Evolutionary conservation across 2,888 invertebrate genomes (phyloP).

Genomic region (Ophraella communa): DNA sequence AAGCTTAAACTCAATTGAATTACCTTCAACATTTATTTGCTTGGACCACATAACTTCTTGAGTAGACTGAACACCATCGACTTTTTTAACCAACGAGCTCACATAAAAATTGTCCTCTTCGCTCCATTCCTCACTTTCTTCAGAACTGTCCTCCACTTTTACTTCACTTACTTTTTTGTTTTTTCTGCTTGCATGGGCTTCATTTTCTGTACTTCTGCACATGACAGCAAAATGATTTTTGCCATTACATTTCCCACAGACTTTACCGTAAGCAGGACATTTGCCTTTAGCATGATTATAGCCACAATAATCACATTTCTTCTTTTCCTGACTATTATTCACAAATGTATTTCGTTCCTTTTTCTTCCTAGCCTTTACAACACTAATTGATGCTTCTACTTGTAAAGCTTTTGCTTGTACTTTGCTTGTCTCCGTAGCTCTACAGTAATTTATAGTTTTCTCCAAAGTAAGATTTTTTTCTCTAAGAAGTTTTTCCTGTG

Average conservation of each 20-base stretch:
- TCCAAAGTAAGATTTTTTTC: constrained; percentile 36
- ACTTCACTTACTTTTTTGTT: neutral
- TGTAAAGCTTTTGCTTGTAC: constrained; percentile 37
- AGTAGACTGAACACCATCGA: too few species aligned
- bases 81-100: too few species aligned
- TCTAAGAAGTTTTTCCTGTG: constrained; percentile 39
- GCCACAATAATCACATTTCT: constrained; percentile 11
- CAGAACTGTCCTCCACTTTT: neutral
- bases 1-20: neutral
- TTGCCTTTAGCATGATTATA: neutral
- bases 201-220: neutral
- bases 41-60: neutral
- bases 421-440: constrained; percentile 37
- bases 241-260: neutral
- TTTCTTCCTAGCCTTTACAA: neutral
- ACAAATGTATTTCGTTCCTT: neutral
- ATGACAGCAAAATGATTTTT: neutral
- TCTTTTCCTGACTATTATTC: too few species aligned
- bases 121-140: too few species aligned
- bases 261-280: neutral
- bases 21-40: too few species aligned
- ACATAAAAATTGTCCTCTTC: too few species aligned
- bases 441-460: constrained; percentile 38
- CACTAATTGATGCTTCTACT: constrained; percentile 6
- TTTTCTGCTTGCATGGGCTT: too few species aligned